phyloP scores from a whole-genome alignment of 2,888 invertebrate species.

The Masnerella sp. region DNA sequence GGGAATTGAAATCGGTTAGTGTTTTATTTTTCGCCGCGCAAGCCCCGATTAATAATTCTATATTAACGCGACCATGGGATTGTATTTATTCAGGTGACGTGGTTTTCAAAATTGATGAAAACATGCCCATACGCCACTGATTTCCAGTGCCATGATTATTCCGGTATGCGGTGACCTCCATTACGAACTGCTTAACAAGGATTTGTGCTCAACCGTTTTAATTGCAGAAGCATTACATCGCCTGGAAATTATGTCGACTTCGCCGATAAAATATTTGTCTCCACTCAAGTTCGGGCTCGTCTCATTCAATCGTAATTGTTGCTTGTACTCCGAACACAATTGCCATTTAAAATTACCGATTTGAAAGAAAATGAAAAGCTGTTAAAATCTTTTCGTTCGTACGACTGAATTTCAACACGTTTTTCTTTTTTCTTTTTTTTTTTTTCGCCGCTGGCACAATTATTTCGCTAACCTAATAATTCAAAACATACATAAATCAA shows the following conservation, averaged over 20 bases:
- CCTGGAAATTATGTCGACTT: too few species aligned
- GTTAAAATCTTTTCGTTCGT: too few species aligned
- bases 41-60: slow-evolving; percentile 8
- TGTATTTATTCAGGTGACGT: slow-evolving; percentile 26
- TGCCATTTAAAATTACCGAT: too few species aligned
- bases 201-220: slow-evolving; percentile 47
- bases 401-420: too few species aligned
- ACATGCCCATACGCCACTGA: slow-evolving; percentile 32
- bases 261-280: too few species aligned
- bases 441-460: background rate
- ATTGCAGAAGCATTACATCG: too few species aligned
- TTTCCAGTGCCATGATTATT: slow-evolving; percentile 41
- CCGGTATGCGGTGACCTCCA: slow-evolving; percentile 48
- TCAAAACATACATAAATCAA: slow-evolving; percentile 6
- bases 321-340: too few species aligned
- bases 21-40: background rate
- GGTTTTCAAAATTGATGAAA: slow-evolving; percentile 50
- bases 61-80: slow-evolving; percentile 17
- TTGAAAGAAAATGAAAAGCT: too few species aligned
- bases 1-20: too few species aligned
- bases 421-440: background rate
- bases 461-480: background rate
- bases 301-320: too few species aligned
- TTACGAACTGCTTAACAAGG: slow-evolving; percentile 45
- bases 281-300: too few species aligned